phyloP scores from a whole-genome alignment of 92 coral and sea anemone species.

The Umimayanthus kanabou region DNA sequence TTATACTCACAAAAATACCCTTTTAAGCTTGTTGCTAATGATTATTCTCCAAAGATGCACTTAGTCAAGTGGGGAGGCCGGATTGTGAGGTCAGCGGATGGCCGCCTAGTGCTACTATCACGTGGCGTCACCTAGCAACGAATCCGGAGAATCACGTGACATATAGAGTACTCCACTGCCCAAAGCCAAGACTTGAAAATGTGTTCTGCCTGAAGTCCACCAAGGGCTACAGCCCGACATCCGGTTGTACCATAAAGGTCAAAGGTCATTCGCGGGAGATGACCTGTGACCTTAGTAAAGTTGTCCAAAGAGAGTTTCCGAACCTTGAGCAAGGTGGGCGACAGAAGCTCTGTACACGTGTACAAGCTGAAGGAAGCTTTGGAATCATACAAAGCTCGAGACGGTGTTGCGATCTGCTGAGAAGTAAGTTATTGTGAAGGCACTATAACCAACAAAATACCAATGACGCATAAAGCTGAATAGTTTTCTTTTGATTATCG shows the following conservation, averaged over 20 bases:
- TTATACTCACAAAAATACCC: too few relatives aligned
- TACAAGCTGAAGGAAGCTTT: conserved; percentile 9
- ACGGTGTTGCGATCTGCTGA: conserved; percentile 23
- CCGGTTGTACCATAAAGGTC: conserved; percentile 25
- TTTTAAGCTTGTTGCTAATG: too few relatives aligned
- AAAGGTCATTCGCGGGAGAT: background rate
- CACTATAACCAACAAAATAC: background rate
- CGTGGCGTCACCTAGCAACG: conserved; percentile 17
- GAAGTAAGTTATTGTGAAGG: conserved; percentile 15
- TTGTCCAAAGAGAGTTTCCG: conserved; percentile 18
- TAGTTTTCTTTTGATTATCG: too few relatives aligned
- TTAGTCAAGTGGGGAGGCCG: conserved; percentile 8
- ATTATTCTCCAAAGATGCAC: background rate
- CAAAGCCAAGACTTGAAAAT: conserved; percentile 33
- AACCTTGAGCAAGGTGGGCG: conserved; percentile 18
- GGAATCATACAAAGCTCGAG: conserved; percentile 6
- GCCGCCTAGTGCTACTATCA: conserved; percentile 15
- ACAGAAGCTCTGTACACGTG: conserved; percentile 9
- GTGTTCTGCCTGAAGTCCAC: background rate
- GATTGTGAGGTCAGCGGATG: conserved; percentile 39
- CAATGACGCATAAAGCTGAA: too few relatives aligned
- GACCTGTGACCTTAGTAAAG: conserved; percentile 18
- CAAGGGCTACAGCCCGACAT: conserved; percentile 27
- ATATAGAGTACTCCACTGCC: conserved; percentile 33
- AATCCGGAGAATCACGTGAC: conserved; percentile 7